Percentiles rank a stretch among this genome's conserved stretches.
These are phyloP conservation scores for Cryptocephalus moraei DNA, from an alignment of 2,888 invertebrate species.

Conservation along the genomic window DNA sequence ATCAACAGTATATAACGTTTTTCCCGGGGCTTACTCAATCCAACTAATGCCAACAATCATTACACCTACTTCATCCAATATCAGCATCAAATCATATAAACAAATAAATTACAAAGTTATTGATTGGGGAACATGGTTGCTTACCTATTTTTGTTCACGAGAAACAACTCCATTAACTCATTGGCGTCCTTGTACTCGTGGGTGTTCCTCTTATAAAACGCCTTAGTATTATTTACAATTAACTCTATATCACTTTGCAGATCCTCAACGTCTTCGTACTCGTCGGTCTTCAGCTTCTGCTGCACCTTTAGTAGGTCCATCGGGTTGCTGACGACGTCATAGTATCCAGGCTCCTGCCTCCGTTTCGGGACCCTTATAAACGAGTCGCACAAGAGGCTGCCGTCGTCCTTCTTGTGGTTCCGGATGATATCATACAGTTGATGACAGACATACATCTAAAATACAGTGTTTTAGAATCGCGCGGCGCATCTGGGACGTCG, in stretches of 20 bases:
- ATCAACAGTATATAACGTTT: too few species aligned
- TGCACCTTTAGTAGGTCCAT: conserved; percentile 93
- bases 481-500: too few species aligned
- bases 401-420: conserved; percentile 87
- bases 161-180: conserved; percentile 78
- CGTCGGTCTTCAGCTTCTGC: conserved; percentile 94
- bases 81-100: too few species aligned
- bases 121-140: conserved; percentile 4
- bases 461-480: conserved; percentile 5
- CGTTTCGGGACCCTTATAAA: conserved; percentile 93
- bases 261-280: conserved; percentile 90
- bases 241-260: conserved; percentile 83
- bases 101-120: conserved; percentile 1
- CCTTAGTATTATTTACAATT: conserved; percentile 87
- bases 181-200: conserved; percentile 84
- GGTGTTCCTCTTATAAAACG: conserved; percentile 82
- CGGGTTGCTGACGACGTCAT: conserved; percentile 86
- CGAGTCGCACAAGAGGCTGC: conserved; percentile 79
- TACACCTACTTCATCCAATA: too few species aligned
- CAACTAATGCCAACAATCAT: too few species aligned
- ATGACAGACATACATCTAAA: conserved; percentile 74
- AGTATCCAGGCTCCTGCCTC: conserved; percentile 82
- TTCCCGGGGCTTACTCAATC: too few species aligned
- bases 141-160: conserved; percentile 45
- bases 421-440: conserved; percentile 88